phyloP scores from a whole-genome alignment of 1,140 invertebrate species.

The Lucilia sericata region DNA sequence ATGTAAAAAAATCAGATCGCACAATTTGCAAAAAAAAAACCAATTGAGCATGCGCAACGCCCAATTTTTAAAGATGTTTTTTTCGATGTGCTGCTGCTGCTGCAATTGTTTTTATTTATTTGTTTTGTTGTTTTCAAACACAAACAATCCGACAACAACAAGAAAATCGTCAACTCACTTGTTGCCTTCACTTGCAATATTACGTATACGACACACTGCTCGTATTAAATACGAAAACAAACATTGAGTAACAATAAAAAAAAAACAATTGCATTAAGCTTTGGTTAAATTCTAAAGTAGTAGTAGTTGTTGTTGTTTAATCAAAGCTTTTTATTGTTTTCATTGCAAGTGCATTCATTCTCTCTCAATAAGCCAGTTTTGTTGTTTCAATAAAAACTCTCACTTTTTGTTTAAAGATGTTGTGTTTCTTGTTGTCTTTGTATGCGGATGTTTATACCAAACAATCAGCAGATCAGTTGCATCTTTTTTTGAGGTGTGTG shows the following conservation, averaged over 20 bases:
- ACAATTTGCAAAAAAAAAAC: neutral
- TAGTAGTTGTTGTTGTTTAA: neutral
- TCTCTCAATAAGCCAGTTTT: neutral
- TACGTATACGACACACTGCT: slow-evolving; percentile 61
- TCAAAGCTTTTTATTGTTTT: neutral
- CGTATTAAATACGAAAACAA: slow-evolving; percentile 25
- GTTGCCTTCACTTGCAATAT: slow-evolving; percentile 60
- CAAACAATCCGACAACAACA: neutral
- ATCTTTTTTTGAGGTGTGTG: neutral
- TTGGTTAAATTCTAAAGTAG: neutral
- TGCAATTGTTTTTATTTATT: neutral
- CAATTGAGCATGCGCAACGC: slow-evolving; percentile 65
- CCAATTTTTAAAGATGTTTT: slow-evolving; percentile 49
- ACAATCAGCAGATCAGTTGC: neutral
- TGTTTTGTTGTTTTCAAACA: neutral
- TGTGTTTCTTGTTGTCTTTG: neutral
- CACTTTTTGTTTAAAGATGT: neutral
- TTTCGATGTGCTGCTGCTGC: neutral
- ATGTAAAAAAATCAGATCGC: slow-evolving; percentile 23
- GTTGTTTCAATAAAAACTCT: neutral
- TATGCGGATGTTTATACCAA: neutral
- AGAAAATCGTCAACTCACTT: slow-evolving; percentile 24
- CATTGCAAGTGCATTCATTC: neutral
- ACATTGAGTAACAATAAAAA: neutral
- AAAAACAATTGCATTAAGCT: slow-evolving; percentile 6